phyloP scores from a whole-genome alignment of 1,140 invertebrate species.

The Aethina tumida region DNA sequence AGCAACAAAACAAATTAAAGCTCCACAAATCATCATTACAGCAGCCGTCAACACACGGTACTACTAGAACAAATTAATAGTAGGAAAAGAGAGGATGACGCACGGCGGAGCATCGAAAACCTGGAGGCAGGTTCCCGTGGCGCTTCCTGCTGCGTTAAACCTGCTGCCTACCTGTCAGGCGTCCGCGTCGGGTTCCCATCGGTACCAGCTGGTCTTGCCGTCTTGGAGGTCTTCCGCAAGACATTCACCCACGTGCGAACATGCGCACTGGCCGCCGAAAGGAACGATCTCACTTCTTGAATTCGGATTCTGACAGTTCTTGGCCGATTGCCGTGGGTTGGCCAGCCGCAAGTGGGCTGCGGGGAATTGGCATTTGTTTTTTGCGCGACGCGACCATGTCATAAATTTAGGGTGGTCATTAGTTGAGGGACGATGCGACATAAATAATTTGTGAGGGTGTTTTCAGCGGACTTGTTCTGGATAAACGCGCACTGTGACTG shows the following conservation, averaged over 20 bases:
- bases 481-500: too few relatives aligned
- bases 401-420: slow-evolving; percentile 2
- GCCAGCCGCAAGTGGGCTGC: slow-evolving; percentile 1
- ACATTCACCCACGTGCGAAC: slow-evolving; percentile 28
- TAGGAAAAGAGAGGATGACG: too few relatives aligned
- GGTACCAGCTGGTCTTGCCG: slow-evolving; percentile 11
- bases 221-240: slow-evolving; percentile 25
- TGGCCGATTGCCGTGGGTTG: slow-evolving; percentile 13
- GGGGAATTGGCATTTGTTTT: slow-evolving; percentile 9
- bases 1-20: too few relatives aligned
- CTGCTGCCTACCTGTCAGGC: too few relatives aligned
- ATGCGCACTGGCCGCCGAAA: slow-evolving; percentile 23
- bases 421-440: slow-evolving; percentile 16
- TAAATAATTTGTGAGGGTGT: slow-evolving; percentile 11
- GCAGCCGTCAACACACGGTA: not conserved
- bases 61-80: not conserved
- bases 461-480: too few relatives aligned
- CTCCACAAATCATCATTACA: too few relatives aligned
- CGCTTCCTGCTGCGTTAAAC: too few relatives aligned
- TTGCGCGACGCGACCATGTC: not conserved
- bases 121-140: too few relatives aligned
- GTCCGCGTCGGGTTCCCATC: too few relatives aligned
- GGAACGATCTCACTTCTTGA: slow-evolving; percentile 19
- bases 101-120: too few relatives aligned
- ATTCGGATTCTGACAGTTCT: slow-evolving; percentile 24